These are phyloP conservation scores for Cynaeus angustus DNA, from an alignment of 2,888 invertebrate genomes.

Conservation along the genomic window DNA sequence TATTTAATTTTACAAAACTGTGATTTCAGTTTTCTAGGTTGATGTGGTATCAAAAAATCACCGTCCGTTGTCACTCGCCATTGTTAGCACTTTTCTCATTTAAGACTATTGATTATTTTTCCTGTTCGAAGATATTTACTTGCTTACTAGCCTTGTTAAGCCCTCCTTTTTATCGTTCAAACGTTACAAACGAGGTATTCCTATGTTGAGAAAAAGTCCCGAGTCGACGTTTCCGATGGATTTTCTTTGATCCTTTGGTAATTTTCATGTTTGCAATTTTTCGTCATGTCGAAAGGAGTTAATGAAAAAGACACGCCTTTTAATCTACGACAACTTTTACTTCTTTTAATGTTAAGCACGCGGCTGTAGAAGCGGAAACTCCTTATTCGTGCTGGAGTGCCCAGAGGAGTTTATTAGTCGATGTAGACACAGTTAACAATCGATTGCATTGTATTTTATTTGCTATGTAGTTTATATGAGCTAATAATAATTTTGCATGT, in stretches of 20 bases:
- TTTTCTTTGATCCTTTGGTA: conserved; percentile 11
- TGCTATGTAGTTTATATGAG: no score
- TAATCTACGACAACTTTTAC: conserved; percentile 19
- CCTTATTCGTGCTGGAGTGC: background rate
- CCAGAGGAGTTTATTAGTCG: no score
- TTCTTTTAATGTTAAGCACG: conserved; percentile 10
- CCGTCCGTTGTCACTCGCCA: no score
- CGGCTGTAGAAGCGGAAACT: conserved; percentile 8
- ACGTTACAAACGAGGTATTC: conserved; percentile 1
- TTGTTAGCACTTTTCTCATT: background rate
- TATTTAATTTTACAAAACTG: no score
- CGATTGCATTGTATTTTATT: no score
- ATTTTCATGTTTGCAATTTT: conserved; percentile 25
- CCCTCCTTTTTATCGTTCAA: conserved; percentile 6
- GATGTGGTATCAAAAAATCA: no score
- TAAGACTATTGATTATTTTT: background rate
- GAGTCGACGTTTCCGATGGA: background rate
- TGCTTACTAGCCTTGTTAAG: conserved; percentile 13
- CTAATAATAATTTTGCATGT: no score
- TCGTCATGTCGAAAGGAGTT: conserved; percentile 4
- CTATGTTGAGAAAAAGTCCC: conserved; percentile 8
- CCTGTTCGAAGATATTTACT: conserved; percentile 2
- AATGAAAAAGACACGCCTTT: conserved; percentile 26
- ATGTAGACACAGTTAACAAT: no score
- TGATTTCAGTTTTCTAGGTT: no score